Conservation (phyloP, 1,140 invertebrate species). For the Caerostris darwini region DNA sequence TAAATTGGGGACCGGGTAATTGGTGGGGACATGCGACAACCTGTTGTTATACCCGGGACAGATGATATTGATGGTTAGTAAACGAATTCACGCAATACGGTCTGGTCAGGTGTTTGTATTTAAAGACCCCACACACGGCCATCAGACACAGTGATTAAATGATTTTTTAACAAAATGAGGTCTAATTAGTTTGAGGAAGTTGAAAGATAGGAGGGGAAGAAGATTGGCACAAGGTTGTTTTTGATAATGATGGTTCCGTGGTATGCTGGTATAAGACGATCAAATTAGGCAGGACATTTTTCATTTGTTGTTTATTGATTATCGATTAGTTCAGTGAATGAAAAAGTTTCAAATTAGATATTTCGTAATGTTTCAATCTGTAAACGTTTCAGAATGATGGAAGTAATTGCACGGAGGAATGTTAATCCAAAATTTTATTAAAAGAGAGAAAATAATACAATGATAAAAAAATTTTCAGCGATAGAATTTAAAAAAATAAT, state of each 20-base stretch:
- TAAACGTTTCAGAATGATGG: no score
- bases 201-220: not conserved
- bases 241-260: not conserved
- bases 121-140: not conserved
- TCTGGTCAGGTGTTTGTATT: not conserved
- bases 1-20: not conserved
- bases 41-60: not conserved
- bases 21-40: constrained; percentile 16
- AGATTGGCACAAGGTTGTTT: not conserved
- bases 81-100: not conserved
- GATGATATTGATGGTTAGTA: not conserved
- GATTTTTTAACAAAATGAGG: not conserved
- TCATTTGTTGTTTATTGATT: no score
- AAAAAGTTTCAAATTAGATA: no score
- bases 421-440: no score
- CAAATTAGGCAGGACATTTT: no score
- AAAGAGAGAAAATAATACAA: no score
- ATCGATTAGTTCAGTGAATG: no score
- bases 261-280: not conserved
- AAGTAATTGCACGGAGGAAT: no score
- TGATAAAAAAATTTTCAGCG: no score
- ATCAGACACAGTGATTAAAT: not conserved
- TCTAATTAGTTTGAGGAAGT: not conserved
- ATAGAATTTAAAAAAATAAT: no score
- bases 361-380: no score